phyloP scores from a whole-genome alignment of 2,797 vertebrate species.

The Dicrostonyx torquatus region DNA sequence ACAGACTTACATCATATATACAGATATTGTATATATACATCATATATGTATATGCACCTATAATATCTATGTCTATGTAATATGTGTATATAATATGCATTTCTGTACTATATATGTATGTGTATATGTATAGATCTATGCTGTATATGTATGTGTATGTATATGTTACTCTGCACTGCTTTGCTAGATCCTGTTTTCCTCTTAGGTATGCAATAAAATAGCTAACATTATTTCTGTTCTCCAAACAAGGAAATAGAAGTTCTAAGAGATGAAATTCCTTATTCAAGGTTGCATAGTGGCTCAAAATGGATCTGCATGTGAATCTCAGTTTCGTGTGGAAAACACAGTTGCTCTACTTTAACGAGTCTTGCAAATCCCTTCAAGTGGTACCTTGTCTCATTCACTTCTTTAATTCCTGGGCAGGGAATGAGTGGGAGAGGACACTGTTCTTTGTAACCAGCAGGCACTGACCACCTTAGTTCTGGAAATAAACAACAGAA shows the following conservation, averaged over 20 bases:
- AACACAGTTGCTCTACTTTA: slow-evolving; percentile 23
- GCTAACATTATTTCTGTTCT: neutral
- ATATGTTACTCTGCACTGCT: neutral
- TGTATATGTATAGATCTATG: neutral
- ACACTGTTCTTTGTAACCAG: slow-evolving; percentile 59
- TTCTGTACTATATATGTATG: neutral
- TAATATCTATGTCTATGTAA: too few relatives aligned
- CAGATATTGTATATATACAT: neutral
- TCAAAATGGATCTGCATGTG: neutral
- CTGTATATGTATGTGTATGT: neutral
- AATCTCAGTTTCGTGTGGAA: slow-evolving; percentile 62
- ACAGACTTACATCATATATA: too few relatives aligned
- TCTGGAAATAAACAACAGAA: slow-evolving; percentile 8
- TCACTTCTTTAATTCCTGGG: neutral
- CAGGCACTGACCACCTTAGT: slow-evolving; percentile 65
- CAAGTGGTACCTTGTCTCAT: neutral
- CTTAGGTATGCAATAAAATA: slow-evolving; percentile 23
- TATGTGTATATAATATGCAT: neutral
- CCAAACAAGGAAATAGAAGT: neutral
- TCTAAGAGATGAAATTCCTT: neutral
- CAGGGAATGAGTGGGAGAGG: neutral
- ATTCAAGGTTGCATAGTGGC: neutral
- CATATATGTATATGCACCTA: neutral
- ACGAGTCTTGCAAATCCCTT: neutral
- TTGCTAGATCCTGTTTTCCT: neutral